Base-by-base conservation (phyloP, 1,140 invertebrate genomes). In the Scaptodrosophila lebanonensis region DNA sequence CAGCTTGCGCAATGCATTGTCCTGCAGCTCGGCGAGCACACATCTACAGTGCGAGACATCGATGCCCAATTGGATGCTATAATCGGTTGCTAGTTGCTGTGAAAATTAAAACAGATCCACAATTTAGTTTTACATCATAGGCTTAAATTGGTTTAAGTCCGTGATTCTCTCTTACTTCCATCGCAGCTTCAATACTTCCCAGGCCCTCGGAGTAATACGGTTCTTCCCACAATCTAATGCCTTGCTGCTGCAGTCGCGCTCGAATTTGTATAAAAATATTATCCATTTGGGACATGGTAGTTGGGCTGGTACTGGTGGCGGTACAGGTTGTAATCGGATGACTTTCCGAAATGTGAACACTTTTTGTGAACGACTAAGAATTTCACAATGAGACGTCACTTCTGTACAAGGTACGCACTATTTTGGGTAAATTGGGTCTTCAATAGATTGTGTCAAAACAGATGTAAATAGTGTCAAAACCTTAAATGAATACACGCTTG, bases 171-270 rank as follows among this genome's bases (percentile, higher is more conserved):
- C 56, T 87, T 75, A 88, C 91, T 86, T 89, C 85, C 65, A 88
- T 71, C 35, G 89, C 87, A 0, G 57, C 64, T 25, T 88, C 86
- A 17, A 86, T 60, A 57, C 60, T 84, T 22, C 83, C 53, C 7
- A 85, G 73, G 17, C 87, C 88, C 57, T 89, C 87, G n/a, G 71
- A 73, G 47, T 89, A 90, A 79, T 92, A 95, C 0, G 93, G 93
- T 22, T 89, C 84, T 42, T 91, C 87, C 93, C 93, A 95, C 35
- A 95, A 82, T 75, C 93, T 93, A 1, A 94, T 87, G 61, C 89
- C 88, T 20, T 93, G 90, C 29, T 88, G 79, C 52, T 93, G 92
- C 8, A 94, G 86, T 70, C 90, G 91, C 6, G 90, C 89, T 16
- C 92, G 87, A 11, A 93, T 85, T 85, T 90, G 90, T 42, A 91